A percentile compares a stretch with the other conserved stretches of the same genome.
phyloP scores from a whole-genome alignment of 2,888 invertebrate species.

The Caenorhabditis plicata region DNA sequence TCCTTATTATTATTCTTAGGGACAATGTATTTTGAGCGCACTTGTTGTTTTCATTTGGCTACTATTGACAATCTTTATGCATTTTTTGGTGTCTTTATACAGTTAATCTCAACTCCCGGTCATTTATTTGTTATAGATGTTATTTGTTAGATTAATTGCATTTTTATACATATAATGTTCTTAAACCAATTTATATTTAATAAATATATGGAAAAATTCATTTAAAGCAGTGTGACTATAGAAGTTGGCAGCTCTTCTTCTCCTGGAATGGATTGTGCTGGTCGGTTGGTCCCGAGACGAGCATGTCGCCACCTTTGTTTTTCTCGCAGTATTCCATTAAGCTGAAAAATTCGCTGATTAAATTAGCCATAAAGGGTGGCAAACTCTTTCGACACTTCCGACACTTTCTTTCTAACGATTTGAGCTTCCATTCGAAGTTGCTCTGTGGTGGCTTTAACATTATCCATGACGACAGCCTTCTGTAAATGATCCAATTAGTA shows the following conservation, averaged over 20 bases:
- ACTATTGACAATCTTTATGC: no score
- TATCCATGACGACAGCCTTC: constrained; percentile 21
- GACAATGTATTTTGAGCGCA: no score
- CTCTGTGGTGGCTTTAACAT: constrained; percentile 40
- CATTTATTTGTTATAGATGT: no score
- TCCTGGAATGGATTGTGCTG: constrained; percentile 62
- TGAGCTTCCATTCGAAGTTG: constrained; percentile 52
- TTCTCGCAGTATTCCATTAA: constrained; percentile 60
- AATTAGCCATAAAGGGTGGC: constrained; percentile 8
- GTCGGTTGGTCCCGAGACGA: constrained; percentile 53
- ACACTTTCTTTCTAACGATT: constrained; percentile 51
- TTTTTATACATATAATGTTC: no score
- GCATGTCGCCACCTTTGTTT: constrained; percentile 49
- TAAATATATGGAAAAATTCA: no score
- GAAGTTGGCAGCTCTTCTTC: constrained; percentile 54
- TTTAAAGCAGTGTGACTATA: no score
- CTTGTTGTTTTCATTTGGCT: no score
- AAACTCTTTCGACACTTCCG: constrained; percentile 57
- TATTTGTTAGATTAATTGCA: no score
- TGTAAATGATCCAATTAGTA: constrained; percentile 6
- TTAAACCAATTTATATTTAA: no score
- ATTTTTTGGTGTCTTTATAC: no score
- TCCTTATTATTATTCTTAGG: no score
- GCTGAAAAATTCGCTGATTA: constrained; percentile 22
- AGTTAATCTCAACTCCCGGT: no score